Base-by-base conservation (phyloP, 2,797 vertebrate species). In the Coreius guichenoti region DNA sequence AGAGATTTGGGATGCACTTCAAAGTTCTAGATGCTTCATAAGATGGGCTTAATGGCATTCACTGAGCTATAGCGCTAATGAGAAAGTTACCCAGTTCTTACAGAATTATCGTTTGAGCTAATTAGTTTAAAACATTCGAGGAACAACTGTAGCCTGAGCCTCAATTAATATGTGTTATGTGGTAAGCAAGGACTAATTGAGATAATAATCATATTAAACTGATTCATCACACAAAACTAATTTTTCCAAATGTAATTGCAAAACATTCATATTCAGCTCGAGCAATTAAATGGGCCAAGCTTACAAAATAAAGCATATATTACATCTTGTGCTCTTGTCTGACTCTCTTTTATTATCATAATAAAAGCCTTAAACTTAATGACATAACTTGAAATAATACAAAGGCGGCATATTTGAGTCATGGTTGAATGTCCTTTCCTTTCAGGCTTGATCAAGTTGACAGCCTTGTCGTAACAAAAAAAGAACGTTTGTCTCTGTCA, bases 101-200 rank as follows among this genome's bases (percentile, higher is more conserved):
- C 63, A 45, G 51, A 79, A 84, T 79, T 84, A 70, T 65, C 83
- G 1, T 83, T 79, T 73, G 26, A 72, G 86, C 43, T 83, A 83
- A 80, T 83, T 68, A 58, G 76, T 61, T 83, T 83, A 80, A 45
- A 39, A 61, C 75, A 58, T 70, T 70, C 9, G 29, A 58, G 65
- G 14, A 78, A 69, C 74, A 70, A 84, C 51, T 70, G 76, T 65
- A 83, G 70, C 61, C 26, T 36, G 81, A 56, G 45, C 17, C 75
- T 83, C 81, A 80, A 73, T 80, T 87, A 73, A 74, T 83, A 65
- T 0, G 45, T 87, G 63, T 70, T 80, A 80, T 84, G 67, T 67
- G 69, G 36, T 36, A 80, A 67, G 33, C n/a, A 47, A 70, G 49
- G 70, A 74, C 77, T 84, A 87, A 84, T 67, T 81, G 39, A 61